A percentile compares a stretch with the other conserved stretches of the same genome.
Evolutionary conservation across 2,797 vertebrate species (phyloP).

Genomic region (Tapirus indicus): DNA sequence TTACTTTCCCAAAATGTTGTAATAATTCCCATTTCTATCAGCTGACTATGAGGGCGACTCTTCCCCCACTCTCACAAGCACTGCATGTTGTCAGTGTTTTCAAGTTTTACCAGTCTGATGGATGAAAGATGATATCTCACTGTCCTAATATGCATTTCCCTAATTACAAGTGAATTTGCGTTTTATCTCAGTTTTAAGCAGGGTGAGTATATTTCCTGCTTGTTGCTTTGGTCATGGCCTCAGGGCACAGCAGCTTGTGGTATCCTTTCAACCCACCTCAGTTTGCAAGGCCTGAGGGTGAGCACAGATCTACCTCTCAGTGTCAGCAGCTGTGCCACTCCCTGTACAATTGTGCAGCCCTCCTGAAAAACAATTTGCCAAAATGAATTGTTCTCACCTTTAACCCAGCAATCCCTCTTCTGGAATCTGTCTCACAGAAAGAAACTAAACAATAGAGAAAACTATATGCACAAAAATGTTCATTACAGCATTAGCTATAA

Average conservation of each 20-base stretch:
- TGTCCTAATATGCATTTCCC: background rate
- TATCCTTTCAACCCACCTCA: background rate
- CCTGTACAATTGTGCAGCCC: background rate
- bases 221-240: constrained; percentile 19
- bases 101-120: background rate
- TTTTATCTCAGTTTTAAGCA: constrained; percentile 26
- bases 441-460: background rate
- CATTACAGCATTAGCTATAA: constrained; percentile 12
- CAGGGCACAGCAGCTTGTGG: background rate
- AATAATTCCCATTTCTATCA: background rate
- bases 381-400: constrained; percentile 22
- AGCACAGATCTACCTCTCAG: background rate
- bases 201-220: background rate
- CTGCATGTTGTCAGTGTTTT: background rate
- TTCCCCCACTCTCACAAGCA: background rate
- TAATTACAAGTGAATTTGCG: background rate
- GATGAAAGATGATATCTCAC: background rate
- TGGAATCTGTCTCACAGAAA: constrained; percentile 4
- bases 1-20: background rate
- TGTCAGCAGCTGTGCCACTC: background rate
- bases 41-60: background rate
- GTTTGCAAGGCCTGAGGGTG: background rate
- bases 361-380: background rate
- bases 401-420: background rate
- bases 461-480: background rate